A percentile compares a stretch with the other conserved stretches of the same genome.
Conservation (phyloP, 1,140 invertebrate genomes). For the Zophobas morio region DNA sequence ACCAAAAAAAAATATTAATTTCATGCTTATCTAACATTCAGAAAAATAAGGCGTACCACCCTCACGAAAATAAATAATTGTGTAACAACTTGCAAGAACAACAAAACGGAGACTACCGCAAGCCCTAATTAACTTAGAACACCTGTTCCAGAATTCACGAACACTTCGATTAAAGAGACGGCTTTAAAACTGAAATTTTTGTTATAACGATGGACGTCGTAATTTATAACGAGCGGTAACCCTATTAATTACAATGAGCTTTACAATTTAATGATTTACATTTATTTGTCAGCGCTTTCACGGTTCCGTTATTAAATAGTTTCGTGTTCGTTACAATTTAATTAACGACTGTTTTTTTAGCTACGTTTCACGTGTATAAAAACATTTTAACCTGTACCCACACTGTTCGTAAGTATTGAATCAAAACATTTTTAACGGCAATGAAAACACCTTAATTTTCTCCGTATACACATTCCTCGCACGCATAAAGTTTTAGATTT, state of each 20-base stretch:
- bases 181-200: conserved; percentile 16
- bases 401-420: too few species aligned
- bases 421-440: too few species aligned
- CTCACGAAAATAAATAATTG: conserved; percentile 28
- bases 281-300: conserved; percentile 24
- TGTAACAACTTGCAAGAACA: neutral
- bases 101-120: conserved; percentile 15
- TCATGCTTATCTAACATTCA: conserved; percentile 4
- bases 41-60: neutral
- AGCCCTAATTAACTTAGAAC: conserved; percentile 17
- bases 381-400: too few species aligned
- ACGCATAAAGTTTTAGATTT: too few species aligned
- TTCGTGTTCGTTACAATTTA: neutral
- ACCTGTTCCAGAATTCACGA: conserved; percentile 16
- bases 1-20: neutral
- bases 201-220: neutral
- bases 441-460: too few species aligned
- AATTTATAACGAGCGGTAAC: conserved; percentile 3
- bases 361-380: too few species aligned
- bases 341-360: too few species aligned
- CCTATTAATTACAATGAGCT: conserved; percentile 1
- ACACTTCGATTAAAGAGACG: neutral
- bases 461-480: too few species aligned
- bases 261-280: conserved; percentile 7
- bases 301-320: conserved; percentile 14